Evolutionary conservation across 2,113 vertebrate genomes (phyloP).

Genomic region (Notothenia rossii): DNA sequence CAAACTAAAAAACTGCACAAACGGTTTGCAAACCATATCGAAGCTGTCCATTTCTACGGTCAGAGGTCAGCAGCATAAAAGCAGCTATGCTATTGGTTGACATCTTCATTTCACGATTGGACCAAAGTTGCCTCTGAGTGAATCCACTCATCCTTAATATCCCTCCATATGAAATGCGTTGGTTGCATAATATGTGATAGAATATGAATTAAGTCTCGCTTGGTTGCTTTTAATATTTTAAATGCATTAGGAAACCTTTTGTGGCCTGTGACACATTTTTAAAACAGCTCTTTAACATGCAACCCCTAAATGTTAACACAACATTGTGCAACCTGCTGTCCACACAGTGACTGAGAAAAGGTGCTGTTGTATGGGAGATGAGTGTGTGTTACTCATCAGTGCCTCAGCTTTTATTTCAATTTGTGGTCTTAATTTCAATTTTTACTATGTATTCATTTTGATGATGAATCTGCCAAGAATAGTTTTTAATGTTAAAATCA

Average conservation of each 20-base stretch:
- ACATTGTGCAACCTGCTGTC: neutral
- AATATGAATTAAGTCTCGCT: neutral
- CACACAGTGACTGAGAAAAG: neutral
- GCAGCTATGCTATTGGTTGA: neutral
- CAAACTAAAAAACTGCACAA: neutral
- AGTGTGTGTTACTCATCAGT: neutral
- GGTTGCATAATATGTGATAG: neutral
- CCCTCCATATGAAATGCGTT: neutral
- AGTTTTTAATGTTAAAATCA: no score
- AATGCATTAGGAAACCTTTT: neutral
- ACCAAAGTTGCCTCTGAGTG: conserved; percentile 17
- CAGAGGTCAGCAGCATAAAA: neutral
- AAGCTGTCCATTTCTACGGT: neutral
- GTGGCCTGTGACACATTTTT: neutral
- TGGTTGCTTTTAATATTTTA: neutral
- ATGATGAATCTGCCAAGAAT: no score
- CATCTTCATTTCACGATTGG: neutral
- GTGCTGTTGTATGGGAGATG: neutral
- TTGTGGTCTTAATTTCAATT: conserved; percentile 4
- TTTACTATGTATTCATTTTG: neutral
- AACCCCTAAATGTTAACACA: neutral
- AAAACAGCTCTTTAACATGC: neutral
- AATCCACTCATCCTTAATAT: neutral
- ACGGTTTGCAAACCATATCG: neutral
- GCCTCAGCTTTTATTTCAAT: conserved; percentile 12